Evolutionary conservation across 2,797 vertebrate genomes (phyloP).

Genomic region (Anguilla anguilla): DNA sequence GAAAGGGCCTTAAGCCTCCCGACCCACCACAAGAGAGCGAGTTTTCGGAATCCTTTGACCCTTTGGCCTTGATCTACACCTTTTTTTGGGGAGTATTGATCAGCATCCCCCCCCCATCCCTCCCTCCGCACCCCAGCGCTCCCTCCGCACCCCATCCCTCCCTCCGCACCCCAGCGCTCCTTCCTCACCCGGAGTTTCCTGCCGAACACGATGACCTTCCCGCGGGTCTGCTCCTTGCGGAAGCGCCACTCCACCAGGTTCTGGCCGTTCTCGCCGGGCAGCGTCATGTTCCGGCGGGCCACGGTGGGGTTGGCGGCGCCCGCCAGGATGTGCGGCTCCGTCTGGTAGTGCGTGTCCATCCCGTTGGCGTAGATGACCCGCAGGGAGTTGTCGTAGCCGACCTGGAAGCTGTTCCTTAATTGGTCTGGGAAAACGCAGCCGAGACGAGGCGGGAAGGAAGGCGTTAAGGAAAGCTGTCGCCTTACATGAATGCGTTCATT

Average conservation of each 20-base stretch:
- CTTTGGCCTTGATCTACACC: too few relatives aligned
- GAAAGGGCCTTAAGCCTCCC: neutral
- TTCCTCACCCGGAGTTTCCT: slow-evolving; percentile 92
- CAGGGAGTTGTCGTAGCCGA: slow-evolving; percentile 92
- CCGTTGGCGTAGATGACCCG: slow-evolving; percentile 93
- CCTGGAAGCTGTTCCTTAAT: slow-evolving; percentile 92
- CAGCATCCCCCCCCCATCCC: neutral
- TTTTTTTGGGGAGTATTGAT: neutral
- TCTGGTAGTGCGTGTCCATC: slow-evolving; percentile 93
- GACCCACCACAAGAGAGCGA: neutral
- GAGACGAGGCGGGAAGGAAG: neutral
- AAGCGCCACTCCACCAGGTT: slow-evolving; percentile 98
- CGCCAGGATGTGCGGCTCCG: slow-evolving; percentile 92
- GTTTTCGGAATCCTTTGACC: neutral
- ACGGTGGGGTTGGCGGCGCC: slow-evolving; percentile 92
- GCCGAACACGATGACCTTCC: slow-evolving; percentile 93
- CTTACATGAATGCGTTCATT: slow-evolving; percentile 2
- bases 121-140: too few relatives aligned
- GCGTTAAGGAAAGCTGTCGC: slow-evolving; percentile 17
- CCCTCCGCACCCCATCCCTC: neutral
- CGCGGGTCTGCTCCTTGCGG: slow-evolving; percentile 91
- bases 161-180: slow-evolving; percentile 39
- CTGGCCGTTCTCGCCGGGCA: slow-evolving; percentile 93
- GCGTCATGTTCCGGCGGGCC: slow-evolving; percentile 94
- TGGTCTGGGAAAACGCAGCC: slow-evolving; percentile 76